Conservation (phyloP, 2,113 vertebrate species). For the Otis tarda region DNA sequence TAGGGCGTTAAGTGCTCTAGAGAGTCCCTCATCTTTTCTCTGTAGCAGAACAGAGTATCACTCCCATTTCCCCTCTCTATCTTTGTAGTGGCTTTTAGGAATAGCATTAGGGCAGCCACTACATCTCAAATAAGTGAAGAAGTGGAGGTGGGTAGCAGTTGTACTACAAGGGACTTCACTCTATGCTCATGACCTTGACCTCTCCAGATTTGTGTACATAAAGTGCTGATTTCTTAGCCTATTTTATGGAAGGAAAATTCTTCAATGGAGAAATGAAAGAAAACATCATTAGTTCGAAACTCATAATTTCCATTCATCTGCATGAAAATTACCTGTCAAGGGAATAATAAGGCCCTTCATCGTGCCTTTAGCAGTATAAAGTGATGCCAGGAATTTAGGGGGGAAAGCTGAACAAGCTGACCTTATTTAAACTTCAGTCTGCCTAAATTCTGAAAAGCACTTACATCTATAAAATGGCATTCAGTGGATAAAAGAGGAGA, state of each 20-base stretch:
- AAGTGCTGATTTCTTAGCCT: not conserved
- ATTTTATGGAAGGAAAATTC: not conserved
- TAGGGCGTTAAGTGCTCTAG: not conserved
- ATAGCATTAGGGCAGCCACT: not conserved
- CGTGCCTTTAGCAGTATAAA: not conserved
- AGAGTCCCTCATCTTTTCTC: not conserved
- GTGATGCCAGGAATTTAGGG: not conserved
- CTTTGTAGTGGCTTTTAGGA: not conserved
- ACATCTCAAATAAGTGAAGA: not conserved
- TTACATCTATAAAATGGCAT: not conserved
- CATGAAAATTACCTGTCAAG: conserved; percentile 33
- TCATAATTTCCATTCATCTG: conserved; percentile 16
- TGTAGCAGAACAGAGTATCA: not conserved
- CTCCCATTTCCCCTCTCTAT: not conserved
- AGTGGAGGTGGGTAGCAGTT: not conserved
- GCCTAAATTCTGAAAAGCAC: conserved; percentile 7
- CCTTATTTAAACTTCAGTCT: conserved; percentile 15
- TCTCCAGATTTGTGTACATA: not conserved
- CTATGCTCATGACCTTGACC: not conserved
- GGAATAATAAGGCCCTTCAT: conserved; percentile 1
- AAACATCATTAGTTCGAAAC: conserved; percentile 4
- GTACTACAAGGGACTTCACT: not conserved
- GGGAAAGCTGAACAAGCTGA: conserved; percentile 10
- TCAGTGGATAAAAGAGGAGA: not conserved
- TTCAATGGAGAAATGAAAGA: not conserved